Evolutionary conservation across 2,888 invertebrate genomes (phyloP), one percentile per base, ranked within the genome.

Genomic region (Megalurothrips usitatus): DNA sequence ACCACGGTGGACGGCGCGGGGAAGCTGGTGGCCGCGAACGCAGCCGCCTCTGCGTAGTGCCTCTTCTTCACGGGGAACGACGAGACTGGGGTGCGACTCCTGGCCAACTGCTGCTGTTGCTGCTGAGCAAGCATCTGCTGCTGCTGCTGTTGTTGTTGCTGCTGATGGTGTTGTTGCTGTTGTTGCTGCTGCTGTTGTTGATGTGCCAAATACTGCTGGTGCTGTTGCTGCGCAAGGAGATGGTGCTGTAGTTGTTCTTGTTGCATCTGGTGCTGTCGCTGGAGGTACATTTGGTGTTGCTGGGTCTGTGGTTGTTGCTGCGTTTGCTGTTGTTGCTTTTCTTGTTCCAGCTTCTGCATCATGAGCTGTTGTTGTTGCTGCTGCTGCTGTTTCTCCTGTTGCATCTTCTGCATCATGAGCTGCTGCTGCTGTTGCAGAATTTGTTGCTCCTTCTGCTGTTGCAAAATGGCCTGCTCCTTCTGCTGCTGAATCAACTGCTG

Each of bases 1-100:
- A 84, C 80, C 81, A 81, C 81, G 82, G 82, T 81, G 82, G 86
- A 84, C 8, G 87, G 84, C 6, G 86, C 84, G 81, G 87, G 86
- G 58, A 87, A 87, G 26, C 87, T 85, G 78, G 85, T 83, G 23
- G 84, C 82, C n/a, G 84, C 26, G 68, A 58, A 43, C 63, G 47
- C 68, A 58, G 26, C 49, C 80, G 28, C 80, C 81, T 58, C 58
- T 11, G 68, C 68, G 68, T 75, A 75, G 68, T 34, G 75, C 6
- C 48, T 23, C 34, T 80, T 80, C 80, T 85, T 85, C 43, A 82
- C 81, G 4, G 84, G 83, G 48, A 84, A 85, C 17, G 85, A 83
- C 85, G 84, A 19, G 84, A 84, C 78, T 85, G 86, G 4, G 75
- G 58, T n/a, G 79, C 23, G 34, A 23, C 81, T 47, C 82, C 82